phyloP scores from a whole-genome alignment of 1,140 invertebrate genomes.

The Coenobita brevimanus region DNA sequence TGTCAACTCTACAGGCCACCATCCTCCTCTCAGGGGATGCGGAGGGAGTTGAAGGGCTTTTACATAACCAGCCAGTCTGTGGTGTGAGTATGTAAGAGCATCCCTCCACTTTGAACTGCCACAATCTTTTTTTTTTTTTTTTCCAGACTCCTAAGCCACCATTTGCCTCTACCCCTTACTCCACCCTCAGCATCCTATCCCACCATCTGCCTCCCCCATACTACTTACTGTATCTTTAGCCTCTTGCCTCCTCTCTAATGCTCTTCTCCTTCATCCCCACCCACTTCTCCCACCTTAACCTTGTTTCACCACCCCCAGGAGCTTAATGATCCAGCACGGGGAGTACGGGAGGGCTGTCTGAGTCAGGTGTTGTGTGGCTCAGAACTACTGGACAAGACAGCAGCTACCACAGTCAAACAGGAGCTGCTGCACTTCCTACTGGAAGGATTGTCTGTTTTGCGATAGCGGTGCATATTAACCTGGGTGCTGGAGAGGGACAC shows the following conservation, averaged over 20 bases:
- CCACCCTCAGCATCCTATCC: not conserved
- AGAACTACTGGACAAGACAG: not conserved
- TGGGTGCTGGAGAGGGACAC: not conserved
- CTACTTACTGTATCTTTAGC: not conserved
- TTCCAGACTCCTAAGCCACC: not conserved
- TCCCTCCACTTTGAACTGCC: too few species aligned
- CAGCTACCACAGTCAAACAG: slow-evolving; percentile 25
- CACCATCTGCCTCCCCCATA: not conserved
- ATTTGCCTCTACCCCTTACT: not conserved
- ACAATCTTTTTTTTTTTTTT: too few species aligned
- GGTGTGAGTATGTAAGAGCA: too few species aligned
- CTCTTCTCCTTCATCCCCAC: not conserved
- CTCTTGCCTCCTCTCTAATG: not conserved
- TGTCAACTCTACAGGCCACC: too few species aligned
- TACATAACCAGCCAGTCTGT: too few species aligned
- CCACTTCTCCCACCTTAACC: not conserved
- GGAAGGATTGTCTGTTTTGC: too few species aligned
- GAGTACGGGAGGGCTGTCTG: not conserved
- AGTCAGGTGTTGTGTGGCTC: not conserved
- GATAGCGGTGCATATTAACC: not conserved
- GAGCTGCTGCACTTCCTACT: slow-evolving; percentile 45
- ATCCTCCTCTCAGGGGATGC: too few species aligned
- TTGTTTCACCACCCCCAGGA: not conserved
- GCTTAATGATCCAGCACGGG: not conserved
- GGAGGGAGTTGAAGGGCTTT: too few species aligned